These are phyloP conservation scores for Dryococelus australis DNA, from an alignment of 2,888 invertebrate genomes.

Conservation along the genomic window DNA sequence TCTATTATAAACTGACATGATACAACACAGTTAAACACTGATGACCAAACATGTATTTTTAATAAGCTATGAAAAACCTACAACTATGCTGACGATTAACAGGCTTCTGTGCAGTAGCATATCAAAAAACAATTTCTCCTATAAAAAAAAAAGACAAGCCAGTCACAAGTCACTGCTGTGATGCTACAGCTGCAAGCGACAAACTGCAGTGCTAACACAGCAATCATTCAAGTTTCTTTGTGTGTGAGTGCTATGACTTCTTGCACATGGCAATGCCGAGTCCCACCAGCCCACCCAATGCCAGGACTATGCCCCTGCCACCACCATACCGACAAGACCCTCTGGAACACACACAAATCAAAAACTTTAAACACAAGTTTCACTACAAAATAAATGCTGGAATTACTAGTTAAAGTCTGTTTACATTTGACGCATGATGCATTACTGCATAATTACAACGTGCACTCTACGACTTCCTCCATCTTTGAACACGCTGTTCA, in stretches of 20 bases:
- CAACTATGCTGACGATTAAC: neutral
- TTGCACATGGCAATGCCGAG: conserved; percentile 81
- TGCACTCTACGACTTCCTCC: no score
- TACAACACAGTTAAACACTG: neutral
- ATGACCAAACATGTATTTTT: neutral
- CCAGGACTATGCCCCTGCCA: conserved; percentile 90
- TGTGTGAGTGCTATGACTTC: conserved; percentile 51
- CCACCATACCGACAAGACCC: conserved; percentile 86
- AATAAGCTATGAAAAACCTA: neutral
- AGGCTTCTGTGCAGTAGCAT: neutral
- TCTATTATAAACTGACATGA: neutral
- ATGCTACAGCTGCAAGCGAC: neutral
- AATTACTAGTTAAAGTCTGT: no score
- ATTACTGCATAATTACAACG: no score
- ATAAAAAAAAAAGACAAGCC: no score
- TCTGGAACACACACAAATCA: conserved; percentile 63
- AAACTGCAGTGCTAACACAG: neutral
- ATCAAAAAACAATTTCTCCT: no score
- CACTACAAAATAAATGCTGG: neutral
- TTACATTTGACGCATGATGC: no score
- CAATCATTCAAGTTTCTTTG: neutral
- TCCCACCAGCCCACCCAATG: conserved; percentile 82
- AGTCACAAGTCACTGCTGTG: neutral
- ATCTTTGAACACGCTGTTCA: no score
- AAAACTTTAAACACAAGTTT: conserved; percentile 37